Evolutionary conservation across 2,888 invertebrate species (phyloP), one percentile per base, ranked within the genome.

Genomic region (Oscheius myriophilus): DNA sequence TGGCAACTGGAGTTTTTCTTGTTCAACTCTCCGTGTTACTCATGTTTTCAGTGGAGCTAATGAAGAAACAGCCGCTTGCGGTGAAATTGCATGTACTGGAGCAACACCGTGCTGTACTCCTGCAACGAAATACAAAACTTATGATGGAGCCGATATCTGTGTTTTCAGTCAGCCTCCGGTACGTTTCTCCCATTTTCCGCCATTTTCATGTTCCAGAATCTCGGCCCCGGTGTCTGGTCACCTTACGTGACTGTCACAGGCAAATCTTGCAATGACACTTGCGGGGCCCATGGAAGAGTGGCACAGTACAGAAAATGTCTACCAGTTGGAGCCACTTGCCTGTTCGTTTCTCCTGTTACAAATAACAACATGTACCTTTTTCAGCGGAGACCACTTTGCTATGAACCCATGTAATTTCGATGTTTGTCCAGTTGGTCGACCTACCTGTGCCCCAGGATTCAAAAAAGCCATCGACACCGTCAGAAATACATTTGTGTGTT

Each of bases 81-180:
- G 70, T n/a, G 46, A 57, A 25, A 62, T 46, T 1, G 59, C 65
- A 11, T 78, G 78, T 49, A 18, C 57, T 7, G 42, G 41, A 25
- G 61, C 49, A 26, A 59, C 65, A 2, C 33, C 39, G 12, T 67
- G 67, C 39, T 66, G 66, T 16, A 33, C 68, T 16, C 68, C 71
- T 18, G 70, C 67, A 21, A 66, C 45, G 26, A 26, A 69, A 0
- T 68, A 67, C 0, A 72, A 62, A 2, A 69, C 68, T 7, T 78
- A 73, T 21, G 78, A 78, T 43, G 78, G 78, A 21, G 43, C 59
- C n/a, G 45, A 66, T 49, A 72, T 72, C 58, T 78, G 78, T 26
- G 69, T 73, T 58, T 21, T 49, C 11, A 21, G 16, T 14, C 46
- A 46, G 2, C 11, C 26, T 46, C 16, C 16, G 12, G 61, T 61